Percentiles rank a stretch among this genome's conserved stretches.
These are phyloP conservation scores for Cetoscarus ocellatus DNA, from an alignment of 2,797 vertebrate genomes.

Conservation along the genomic window DNA sequence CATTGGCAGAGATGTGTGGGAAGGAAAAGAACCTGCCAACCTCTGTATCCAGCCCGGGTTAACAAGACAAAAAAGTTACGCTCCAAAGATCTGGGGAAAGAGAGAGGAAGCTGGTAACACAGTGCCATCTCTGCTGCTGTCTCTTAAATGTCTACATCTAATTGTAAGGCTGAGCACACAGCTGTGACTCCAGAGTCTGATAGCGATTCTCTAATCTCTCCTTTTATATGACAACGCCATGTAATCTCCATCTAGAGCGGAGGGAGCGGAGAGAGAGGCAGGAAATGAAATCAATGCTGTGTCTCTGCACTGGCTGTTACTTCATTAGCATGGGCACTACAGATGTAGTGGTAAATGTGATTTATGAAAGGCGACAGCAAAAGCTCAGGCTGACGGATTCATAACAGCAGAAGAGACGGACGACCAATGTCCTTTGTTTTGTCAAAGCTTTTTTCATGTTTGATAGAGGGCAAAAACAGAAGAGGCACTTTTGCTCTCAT, in stretches of 20 bases:
- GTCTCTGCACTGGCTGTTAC: slow-evolving; percentile 73
- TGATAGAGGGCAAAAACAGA: slow-evolving; percentile 28
- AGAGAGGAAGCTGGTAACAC: slow-evolving; percentile 21
- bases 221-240: slow-evolving; percentile 76
- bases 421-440: slow-evolving; percentile 37
- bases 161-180: slow-evolving; percentile 76
- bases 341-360: slow-evolving; percentile 80
- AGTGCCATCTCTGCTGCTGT: slow-evolving; percentile 27
- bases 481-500: too few species aligned
- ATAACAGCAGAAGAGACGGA: slow-evolving; percentile 52
- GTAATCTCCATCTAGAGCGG: slow-evolving; percentile 76
- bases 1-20: slow-evolving; percentile 41
- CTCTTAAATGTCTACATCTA: slow-evolving; percentile 61
- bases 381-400: slow-evolving; percentile 53
- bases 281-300: slow-evolving; percentile 84
- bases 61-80: slow-evolving; percentile 68
- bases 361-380: slow-evolving; percentile 69
- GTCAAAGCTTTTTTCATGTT: slow-evolving; percentile 35
- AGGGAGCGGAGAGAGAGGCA: slow-evolving; percentile 70
- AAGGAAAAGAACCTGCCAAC: slow-evolving; percentile 54
- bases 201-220: slow-evolving; percentile 79
- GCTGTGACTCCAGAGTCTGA: slow-evolving; percentile 65
- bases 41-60: slow-evolving; percentile 48
- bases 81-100: slow-evolving; percentile 49
- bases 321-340: slow-evolving; percentile 81